A percentile compares a stretch with the other conserved stretches of the same genome.
Conservation (phyloP, 2,113 vertebrate species). For the Psophia crepitans region DNA sequence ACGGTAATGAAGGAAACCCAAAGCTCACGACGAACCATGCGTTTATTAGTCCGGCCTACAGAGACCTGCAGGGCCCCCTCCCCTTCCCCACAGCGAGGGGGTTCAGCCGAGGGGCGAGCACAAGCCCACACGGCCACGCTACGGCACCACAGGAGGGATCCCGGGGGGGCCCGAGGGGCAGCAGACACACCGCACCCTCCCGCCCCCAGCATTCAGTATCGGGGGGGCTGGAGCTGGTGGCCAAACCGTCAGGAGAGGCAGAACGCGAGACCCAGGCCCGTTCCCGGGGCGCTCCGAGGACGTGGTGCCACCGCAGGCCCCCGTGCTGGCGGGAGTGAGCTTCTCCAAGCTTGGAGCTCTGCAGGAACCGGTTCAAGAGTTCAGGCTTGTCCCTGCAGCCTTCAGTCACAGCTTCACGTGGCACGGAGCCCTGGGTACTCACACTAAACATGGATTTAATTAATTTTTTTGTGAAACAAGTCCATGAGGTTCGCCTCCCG, state of each 20-base stretch:
- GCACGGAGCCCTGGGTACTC: not conserved
- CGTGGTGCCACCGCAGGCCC: too few relatives aligned
- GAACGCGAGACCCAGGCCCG: accelerated
- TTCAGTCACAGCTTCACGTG: not conserved
- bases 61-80: not conserved
- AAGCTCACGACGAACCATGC: accelerated
- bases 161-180: not conserved
- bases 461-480: not conserved
- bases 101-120: not conserved
- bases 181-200: not conserved
- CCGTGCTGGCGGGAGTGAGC: accelerated
- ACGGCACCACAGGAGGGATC: not conserved
- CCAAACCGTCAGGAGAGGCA: not conserved
- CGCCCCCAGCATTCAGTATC: not conserved
- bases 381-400: not conserved
- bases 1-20: not conserved
- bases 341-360: too few relatives aligned
- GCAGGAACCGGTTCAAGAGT: not conserved
- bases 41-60: not conserved
- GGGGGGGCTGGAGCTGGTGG: not conserved
- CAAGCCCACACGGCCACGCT: accelerated
- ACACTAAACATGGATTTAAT: accelerated
- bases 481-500: not conserved
- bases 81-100: not conserved
- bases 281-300: accelerated